These are phyloP conservation scores for Toxostoma redivivum DNA, from an alignment of 2,113 vertebrate genomes.

Conservation along the genomic window DNA sequence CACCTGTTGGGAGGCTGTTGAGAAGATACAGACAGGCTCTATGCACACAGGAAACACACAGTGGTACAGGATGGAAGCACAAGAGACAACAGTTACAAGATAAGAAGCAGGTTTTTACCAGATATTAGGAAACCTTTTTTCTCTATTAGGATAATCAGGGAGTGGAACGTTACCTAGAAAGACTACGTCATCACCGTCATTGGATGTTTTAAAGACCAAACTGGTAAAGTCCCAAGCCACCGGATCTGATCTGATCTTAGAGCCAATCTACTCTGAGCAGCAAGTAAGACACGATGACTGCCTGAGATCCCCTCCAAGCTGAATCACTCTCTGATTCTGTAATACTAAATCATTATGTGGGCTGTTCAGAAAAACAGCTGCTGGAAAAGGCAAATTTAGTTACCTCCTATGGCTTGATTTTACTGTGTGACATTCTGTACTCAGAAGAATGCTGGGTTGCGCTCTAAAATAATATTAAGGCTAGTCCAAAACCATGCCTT, in stretches of 20 bases:
- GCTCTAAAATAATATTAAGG: background rate
- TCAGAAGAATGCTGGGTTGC: background rate
- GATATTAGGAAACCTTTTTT: background rate
- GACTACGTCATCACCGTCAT: background rate
- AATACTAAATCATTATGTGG: background rate
- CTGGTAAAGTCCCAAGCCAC: background rate
- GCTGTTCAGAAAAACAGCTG: background rate
- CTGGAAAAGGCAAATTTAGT: background rate
- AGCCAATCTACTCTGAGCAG: background rate
- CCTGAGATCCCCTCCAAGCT: background rate
- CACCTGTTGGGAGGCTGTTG: background rate
- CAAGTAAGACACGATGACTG: background rate
- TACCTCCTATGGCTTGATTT: background rate
- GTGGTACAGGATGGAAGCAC: background rate
- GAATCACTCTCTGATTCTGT: background rate
- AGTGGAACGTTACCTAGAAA: background rate
- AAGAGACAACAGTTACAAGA: background rate
- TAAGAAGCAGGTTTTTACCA: background rate
- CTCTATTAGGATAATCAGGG: background rate
- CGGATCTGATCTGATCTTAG: background rate
- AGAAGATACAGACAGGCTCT: background rate
- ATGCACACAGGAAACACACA: background rate
- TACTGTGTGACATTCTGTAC: background rate
- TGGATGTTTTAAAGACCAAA: background rate
- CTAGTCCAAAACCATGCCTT: background rate